Base-by-base conservation (phyloP, 2,888 invertebrate species). In the Lordiphosa andalusiaca region DNA sequence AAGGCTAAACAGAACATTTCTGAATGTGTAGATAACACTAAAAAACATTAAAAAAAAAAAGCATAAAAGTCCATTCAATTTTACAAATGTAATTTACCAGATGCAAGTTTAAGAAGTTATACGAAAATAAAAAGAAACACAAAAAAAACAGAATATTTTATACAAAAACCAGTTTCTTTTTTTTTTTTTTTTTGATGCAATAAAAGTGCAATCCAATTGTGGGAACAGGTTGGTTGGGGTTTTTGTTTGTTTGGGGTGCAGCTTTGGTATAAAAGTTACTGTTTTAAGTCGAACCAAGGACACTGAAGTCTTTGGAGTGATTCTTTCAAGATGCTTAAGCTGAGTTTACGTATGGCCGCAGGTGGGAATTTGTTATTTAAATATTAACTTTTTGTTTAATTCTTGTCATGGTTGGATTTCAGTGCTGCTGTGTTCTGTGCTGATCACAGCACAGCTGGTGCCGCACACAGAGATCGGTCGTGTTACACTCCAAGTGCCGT, bases 361-460 rank as follows among this genome's bases (percentile, higher is more conserved):
- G 84, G 86, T 87, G 59, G 67, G 67, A 10, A 3, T 12, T 9
- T 2, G 9, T 9, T 37, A 35, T 41, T 7, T 25, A 2, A 6
- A 6, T 23, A 6, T 2, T 21, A 30, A 2, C 0, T 3, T 33
- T 3, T 46, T 7, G 42, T 35, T 23, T 25, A 21, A 19, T 13
- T 30, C 30, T 9, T 30, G 9, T 46, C 0, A 40, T 38, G 16
- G 1, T 10, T 19, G 7, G 1, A 10, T 21, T 36, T 9, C 25
- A 86, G 86, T 85, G 75, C 69, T 85, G 68, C 73, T 85, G 71
- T 64, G 70, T 37, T 53, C 46, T 13, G 67, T 47, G 16, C 47
- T 59, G 13, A 67, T 25, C 50, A 55, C 86, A 70, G 86, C 69
- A 69, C 81, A 84, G 84, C 82, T 86, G 67, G 68, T 69, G 66